A percentile compares a stretch with the other conserved stretches of the same genome.
phyloP scores from a whole-genome alignment of 2,113 vertebrate genomes.

The Prunella fulvescens region DNA sequence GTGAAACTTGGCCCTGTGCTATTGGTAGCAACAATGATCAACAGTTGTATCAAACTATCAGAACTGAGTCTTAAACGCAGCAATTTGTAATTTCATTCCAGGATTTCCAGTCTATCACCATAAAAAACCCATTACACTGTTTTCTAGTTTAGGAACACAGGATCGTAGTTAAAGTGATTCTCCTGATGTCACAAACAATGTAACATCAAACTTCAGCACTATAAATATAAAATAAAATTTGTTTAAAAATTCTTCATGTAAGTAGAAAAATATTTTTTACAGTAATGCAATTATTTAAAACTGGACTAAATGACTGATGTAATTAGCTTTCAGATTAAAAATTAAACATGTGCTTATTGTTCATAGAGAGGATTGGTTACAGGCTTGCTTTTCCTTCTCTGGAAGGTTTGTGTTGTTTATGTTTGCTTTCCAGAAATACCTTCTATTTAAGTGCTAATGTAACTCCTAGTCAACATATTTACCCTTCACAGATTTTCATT shows the following conservation, averaged over 20 bases:
- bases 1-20: neutral
- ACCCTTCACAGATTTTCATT: conserved; percentile 68
- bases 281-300: neutral
- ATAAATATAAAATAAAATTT: neutral
- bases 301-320: neutral
- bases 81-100: neutral
- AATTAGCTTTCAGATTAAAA: neutral
- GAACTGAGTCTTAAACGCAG: neutral
- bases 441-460: conserved; percentile 24
- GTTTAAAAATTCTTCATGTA: neutral
- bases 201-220: neutral
- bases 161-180: neutral
- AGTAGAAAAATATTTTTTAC: neutral
- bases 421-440: neutral
- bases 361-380: neutral
- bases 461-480: conserved; percentile 39
- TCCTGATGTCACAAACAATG: neutral
- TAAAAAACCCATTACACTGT: neutral
- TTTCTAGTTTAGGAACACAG: neutral
- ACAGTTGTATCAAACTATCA: neutral
- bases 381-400: neutral
- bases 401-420: neutral
- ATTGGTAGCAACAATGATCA: neutral
- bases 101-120: neutral
- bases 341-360: neutral